A percentile compares a stretch with the other conserved stretches of the same genome.
phyloP scores from a whole-genome alignment of 2,797 vertebrate genomes.

The Distichodus sexfasciatus region DNA sequence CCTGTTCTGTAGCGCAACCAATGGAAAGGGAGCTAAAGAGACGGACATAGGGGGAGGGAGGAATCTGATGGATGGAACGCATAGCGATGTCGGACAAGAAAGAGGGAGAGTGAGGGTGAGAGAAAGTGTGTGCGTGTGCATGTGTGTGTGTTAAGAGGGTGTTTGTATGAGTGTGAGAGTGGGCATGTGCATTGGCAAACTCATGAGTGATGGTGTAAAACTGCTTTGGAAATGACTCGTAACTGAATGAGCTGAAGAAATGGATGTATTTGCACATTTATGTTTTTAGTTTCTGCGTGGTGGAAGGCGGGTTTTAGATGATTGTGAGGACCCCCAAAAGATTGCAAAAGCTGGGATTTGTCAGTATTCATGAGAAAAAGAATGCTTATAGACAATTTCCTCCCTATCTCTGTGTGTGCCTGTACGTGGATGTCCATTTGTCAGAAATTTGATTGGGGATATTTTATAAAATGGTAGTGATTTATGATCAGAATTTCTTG shows the following conservation, averaged over 20 bases:
- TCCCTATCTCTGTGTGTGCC: too few relatives aligned
- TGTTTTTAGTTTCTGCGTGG: neutral
- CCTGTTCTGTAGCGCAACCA: conserved; percentile 59
- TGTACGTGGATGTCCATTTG: too few relatives aligned
- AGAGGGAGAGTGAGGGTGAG: conserved; percentile 23
- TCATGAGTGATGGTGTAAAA: conserved; percentile 15
- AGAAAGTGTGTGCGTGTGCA: conserved; percentile 17
- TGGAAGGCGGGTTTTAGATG: too few relatives aligned
- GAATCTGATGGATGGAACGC: conserved; percentile 34
- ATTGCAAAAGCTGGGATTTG: too few relatives aligned
- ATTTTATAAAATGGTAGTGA: too few relatives aligned
- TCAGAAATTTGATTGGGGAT: too few relatives aligned
- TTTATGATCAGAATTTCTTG: neutral
- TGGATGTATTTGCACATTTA: neutral
- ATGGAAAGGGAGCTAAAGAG: conserved; percentile 56
- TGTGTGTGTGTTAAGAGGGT: neutral
- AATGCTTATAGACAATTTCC: too few relatives aligned
- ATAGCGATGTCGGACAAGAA: conserved; percentile 5
- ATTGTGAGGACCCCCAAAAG: too few relatives aligned
- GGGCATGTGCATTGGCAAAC: neutral
- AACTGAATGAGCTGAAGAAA: neutral
- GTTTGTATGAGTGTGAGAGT: neutral
- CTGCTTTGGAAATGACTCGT: neutral
- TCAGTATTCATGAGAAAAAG: too few relatives aligned
- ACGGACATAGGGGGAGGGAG: conserved; percentile 57